A percentile compares a stretch with the other conserved stretches of the same genome.
phyloP scores from a whole-genome alignment of 2,113 vertebrate species.

The Lethenteron camtschaticum region DNA sequence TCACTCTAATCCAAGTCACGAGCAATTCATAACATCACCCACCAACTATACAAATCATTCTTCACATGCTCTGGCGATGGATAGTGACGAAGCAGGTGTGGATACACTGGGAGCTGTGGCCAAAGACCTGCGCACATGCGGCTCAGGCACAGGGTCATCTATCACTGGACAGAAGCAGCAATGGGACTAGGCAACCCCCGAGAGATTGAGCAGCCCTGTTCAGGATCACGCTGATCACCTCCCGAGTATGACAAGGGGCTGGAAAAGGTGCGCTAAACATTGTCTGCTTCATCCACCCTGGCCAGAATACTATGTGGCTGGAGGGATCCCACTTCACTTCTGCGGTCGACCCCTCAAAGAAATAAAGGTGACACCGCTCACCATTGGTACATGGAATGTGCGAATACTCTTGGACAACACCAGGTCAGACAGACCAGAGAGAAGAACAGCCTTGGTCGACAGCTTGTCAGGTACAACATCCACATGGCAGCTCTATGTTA shows the following conservation, averaged over 20 bases:
- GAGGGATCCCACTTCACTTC: background rate
- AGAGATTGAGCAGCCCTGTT: background rate
- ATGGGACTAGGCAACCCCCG: background rate
- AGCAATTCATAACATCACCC: background rate
- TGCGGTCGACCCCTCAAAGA: background rate
- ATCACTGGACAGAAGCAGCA: background rate
- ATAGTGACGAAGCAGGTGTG: background rate
- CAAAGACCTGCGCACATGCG: background rate
- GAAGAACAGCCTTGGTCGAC: background rate
- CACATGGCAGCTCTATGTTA: background rate
- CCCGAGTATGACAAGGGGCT: background rate
- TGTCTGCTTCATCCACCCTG: background rate
- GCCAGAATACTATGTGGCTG: background rate
- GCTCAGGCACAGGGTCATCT: background rate
- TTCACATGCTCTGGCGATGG: background rate
- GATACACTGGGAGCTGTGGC: conserved; percentile 2
- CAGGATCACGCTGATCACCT: background rate
- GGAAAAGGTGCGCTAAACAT: conserved; percentile 1
- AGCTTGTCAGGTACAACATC: background rate
- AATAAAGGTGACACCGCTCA: conserved; percentile 1
- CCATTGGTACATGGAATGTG: background rate
- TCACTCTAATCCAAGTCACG: background rate
- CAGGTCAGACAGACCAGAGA: background rate
- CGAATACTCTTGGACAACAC: background rate
- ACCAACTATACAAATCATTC: no score